phyloP scores from a whole-genome alignment of 1,140 invertebrate species.

The Maniola jurtina region DNA sequence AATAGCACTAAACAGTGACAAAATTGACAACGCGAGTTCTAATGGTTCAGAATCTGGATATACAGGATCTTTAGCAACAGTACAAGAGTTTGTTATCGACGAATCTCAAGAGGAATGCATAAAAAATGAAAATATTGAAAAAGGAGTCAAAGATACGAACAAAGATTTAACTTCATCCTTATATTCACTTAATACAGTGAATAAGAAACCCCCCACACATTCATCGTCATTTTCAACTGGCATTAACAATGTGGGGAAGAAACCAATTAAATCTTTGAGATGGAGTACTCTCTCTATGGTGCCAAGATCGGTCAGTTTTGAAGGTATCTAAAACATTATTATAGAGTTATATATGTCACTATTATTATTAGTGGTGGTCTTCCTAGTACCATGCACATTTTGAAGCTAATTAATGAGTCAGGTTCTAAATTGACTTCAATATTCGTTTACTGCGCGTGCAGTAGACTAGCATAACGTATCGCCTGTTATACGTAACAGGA shows the following conservation, averaged over 20 bases:
- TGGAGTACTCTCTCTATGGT: slow-evolving; percentile 54
- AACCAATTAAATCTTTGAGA: slow-evolving; percentile 42
- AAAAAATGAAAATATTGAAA: slow-evolving; percentile 14
- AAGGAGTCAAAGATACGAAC: slow-evolving; percentile 16
- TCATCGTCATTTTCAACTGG: slow-evolving; percentile 33
- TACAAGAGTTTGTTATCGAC: slow-evolving; percentile 42
- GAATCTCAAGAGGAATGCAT: slow-evolving; percentile 21
- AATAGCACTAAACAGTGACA: slow-evolving; percentile 31
- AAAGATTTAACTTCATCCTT: slow-evolving; percentile 16
- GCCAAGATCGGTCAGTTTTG: slow-evolving; percentile 33
- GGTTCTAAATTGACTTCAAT: neutral
- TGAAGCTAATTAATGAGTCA: neutral
- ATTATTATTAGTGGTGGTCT: neutral
- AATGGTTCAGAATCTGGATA: slow-evolving; percentile 61
- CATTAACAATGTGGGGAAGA: slow-evolving; percentile 25
- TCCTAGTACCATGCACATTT: neutral
- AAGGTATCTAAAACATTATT: slow-evolving; percentile 39
- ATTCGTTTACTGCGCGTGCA: slow-evolving; percentile 12
- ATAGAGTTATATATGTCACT: neutral
- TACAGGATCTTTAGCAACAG: slow-evolving; percentile 50
- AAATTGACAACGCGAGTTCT: slow-evolving; percentile 49
- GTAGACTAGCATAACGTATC: slow-evolving; percentile 43
- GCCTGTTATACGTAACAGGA: slow-evolving; percentile 54
- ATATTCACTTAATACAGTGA: slow-evolving; percentile 10
- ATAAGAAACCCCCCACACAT: slow-evolving; percentile 11